Evolutionary conservation across 2,113 vertebrate species (phyloP), one percentile per base, ranked within the genome.

Genomic region (Etheostoma cragini): DNA sequence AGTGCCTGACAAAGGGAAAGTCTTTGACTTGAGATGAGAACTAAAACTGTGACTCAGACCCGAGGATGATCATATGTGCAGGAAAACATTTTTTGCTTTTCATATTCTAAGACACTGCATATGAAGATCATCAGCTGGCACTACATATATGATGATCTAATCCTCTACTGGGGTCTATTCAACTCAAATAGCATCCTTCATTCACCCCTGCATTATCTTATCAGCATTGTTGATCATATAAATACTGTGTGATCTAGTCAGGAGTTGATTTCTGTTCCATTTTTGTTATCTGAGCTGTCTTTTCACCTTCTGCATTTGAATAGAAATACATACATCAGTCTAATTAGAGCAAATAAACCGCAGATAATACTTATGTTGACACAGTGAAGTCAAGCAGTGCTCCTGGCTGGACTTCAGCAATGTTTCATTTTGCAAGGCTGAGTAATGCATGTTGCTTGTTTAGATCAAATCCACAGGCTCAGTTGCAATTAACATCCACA

Each of bases 401-500:
- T 80, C 78, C 82, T 87, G 81, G 87, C 84, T 73, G 70, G n/a
- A 72, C 84, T 80, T 90, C 81, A 81, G 81, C 38, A 7, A 65
- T 74, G 62, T 82, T 82, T 73, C 35, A 11, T 78, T 87, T 38
- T 69, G 76, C 54, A 15, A 26, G 61, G 47, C 63, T 83, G 68
- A 79, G 45, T 66, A 71, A 84, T 77, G 61, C 47, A 60, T 64
- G 72, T 76, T 54, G 6, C 66, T 78, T 47, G 21, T 24, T 21
- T 66, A 75, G 64, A 76, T 88, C 57, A 86, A 92, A 89, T 66
- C 72, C 65, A 75, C 61, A 1, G 13, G 47, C 54, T 68, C 56
- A 42, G 62, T 61, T 1, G 76, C 78, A 75, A 76, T 85, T 88
- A 81, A 63, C 47, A 53, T 69, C 53, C 42, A 71, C 81, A 90